These are phyloP conservation scores for Aythya fuligula DNA, from an alignment of 2,797 vertebrate species.

Conservation along the genomic window DNA sequence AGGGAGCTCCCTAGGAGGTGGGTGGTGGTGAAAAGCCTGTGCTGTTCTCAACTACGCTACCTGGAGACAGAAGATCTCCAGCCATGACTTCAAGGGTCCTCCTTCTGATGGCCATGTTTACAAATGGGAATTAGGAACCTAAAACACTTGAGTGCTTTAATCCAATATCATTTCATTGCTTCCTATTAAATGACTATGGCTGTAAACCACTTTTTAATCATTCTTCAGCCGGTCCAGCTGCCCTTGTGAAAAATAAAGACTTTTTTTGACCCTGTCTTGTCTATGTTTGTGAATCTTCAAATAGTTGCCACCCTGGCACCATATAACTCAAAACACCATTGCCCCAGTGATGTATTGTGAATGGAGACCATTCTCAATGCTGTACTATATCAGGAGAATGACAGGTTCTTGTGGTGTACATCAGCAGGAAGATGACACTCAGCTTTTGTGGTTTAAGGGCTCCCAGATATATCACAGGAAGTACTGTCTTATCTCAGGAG, in stretches of 20 bases:
- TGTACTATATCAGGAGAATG: constrained; percentile 46
- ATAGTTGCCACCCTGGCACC: constrained; percentile 21
- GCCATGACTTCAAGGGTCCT: neutral
- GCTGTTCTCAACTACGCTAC: neutral
- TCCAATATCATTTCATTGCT: neutral
- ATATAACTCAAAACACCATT: constrained; percentile 44
- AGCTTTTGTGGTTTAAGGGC: constrained; percentile 56
- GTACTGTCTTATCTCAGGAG: constrained; percentile 9
- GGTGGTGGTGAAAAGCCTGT: neutral
- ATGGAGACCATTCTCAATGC: neutral
- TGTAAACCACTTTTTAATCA: neutral
- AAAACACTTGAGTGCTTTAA: neutral
- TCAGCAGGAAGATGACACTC: constrained; percentile 58
- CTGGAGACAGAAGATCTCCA: neutral
- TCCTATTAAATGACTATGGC: neutral
- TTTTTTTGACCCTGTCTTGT: constrained; percentile 12
- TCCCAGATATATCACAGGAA: constrained; percentile 40
- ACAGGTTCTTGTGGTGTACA: constrained; percentile 44
- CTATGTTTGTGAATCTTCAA: neutral
- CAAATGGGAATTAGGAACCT: neutral
- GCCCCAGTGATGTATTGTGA: constrained; percentile 56
- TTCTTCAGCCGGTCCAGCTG: neutral
- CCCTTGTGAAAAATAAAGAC: neutral
- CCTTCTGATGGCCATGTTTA: neutral
- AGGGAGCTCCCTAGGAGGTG: neutral